Base-by-base conservation (phyloP, 1,140 invertebrate species). In the Drosophila dunni region DNA sequence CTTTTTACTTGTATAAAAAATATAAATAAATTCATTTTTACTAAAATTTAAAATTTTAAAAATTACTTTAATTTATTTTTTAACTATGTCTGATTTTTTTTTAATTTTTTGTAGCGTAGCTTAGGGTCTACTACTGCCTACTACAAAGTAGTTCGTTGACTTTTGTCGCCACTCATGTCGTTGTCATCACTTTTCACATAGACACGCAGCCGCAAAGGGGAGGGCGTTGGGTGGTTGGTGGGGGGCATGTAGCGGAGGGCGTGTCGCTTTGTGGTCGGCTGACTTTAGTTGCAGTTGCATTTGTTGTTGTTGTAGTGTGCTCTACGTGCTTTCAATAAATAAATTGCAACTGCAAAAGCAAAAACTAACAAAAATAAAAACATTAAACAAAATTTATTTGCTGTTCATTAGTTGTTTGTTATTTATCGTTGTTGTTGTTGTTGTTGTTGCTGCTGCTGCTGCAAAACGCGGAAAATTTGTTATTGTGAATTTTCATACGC, bases 391-490 rank as follows among this genome's bases (percentile, higher is more conserved):
- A 79, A 70, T 76, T 63, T 77, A 82, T 79, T 86, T 79, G 65
- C 68, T 60, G 58, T 68, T 69, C 36, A 69, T 69, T 69, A 61
- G 58, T 51, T 69, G 40, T 61, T 61, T 53, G 53, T 57, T 63
- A 36, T 13, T 48, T 48, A 20, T 29, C 5, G 11, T 83, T 76
- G 61, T 61, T 62, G 44, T 56, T 66, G 29, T 15, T 54, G 38
- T 15, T 72, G 57, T 34, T 62, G 24, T 9, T 54, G 60, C 34
- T 67, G 36, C 34, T 67, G 36, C 13, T 44, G 70, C 69, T 58
- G 66, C 66, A 46, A 48, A 88, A 89, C 54, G 78, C 84, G 84
- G 84, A 89, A 89, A 90, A 90, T 90, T 89, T 83, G 79, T 88
- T 89, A 73, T 88, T 89, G 78, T 78, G 78, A 50, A 66, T 69